These are phyloP conservation scores for Amyelois transitella DNA, from an alignment of 1,140 invertebrate species.

Conservation along the genomic window DNA sequence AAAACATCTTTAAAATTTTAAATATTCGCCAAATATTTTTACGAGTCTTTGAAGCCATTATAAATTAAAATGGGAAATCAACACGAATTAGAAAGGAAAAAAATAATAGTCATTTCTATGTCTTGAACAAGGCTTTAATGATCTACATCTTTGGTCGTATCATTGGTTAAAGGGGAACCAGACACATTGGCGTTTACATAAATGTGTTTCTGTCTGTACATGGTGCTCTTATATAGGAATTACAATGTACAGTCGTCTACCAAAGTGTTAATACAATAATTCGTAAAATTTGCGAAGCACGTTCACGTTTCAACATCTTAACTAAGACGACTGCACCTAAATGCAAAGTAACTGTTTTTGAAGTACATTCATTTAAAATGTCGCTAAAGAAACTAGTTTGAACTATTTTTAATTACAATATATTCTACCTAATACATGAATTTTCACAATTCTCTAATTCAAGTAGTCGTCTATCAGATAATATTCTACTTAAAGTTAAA, in stretches of 20 bases:
- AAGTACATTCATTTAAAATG: constrained; percentile 39
- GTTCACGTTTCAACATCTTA: not conserved
- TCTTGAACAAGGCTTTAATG: constrained; percentile 67
- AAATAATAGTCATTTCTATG: constrained; percentile 31
- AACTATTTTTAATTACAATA: constrained; percentile 52
- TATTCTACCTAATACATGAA: constrained; percentile 32
- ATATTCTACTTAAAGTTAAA: constrained; percentile 52
- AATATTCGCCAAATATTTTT: too few species aligned
- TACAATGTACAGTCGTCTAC: constrained; percentile 30
- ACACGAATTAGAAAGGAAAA: not conserved
- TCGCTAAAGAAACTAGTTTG: constrained; percentile 59
- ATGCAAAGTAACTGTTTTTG: constrained; percentile 32
- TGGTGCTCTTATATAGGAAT: constrained; percentile 47
- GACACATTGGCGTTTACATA: constrained; percentile 26
- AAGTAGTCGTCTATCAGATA: constrained; percentile 48
- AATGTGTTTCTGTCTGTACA: constrained; percentile 20
- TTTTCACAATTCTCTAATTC: constrained; percentile 45
- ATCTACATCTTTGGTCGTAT: constrained; percentile 72
- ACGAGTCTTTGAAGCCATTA: too few species aligned
- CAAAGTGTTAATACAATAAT: constrained; percentile 1
- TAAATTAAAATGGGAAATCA: not conserved
- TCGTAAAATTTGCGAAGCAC: not conserved
- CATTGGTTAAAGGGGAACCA: constrained; percentile 64
- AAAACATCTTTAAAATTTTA: too few species aligned
- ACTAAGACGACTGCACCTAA: constrained; percentile 23